Evolutionary conservation across 2,113 vertebrate genomes (phyloP).

Genomic region (Chaenocephalus aceratus): DNA sequence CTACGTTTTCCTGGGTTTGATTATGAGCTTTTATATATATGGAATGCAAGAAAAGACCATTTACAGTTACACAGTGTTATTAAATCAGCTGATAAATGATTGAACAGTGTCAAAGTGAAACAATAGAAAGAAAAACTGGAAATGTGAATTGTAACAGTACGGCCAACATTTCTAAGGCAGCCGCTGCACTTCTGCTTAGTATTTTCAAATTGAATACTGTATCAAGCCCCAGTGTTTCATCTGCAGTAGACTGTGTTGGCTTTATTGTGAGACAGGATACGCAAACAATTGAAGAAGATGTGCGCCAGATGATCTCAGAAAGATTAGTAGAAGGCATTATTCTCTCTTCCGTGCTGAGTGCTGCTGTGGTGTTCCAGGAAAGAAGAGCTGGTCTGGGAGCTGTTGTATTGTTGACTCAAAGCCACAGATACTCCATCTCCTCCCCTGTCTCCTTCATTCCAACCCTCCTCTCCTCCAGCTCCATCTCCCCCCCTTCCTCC

Average conservation of each 20-base stretch:
- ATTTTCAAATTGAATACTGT: conserved; percentile 23
- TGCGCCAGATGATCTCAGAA: conserved; percentile 61
- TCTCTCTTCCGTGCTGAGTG: conserved; percentile 54
- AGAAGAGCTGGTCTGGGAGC: conserved; percentile 64
- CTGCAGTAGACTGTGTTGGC: conserved; percentile 10
- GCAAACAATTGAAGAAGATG: conserved; percentile 51
- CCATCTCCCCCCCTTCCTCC: neutral
- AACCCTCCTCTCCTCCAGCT: conserved; percentile 35
- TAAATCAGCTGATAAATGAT: conserved; percentile 2
- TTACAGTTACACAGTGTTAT: neutral
- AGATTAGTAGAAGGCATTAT: conserved; percentile 45
- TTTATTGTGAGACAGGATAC: conserved; percentile 28
- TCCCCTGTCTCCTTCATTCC: conserved; percentile 42
- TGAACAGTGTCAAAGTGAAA: neutral
- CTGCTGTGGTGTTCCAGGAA: conserved; percentile 69
- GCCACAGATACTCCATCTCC: conserved; percentile 52
- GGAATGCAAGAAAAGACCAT: neutral
- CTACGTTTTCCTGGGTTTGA: neutral
- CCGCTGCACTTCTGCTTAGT: conserved; percentile 9
- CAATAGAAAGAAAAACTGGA: neutral
- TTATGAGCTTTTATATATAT: neutral
- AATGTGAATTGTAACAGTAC: neutral
- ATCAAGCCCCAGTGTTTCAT: conserved; percentile 11
- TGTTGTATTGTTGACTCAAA: conserved; percentile 57
- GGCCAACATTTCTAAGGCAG: neutral